Percentiles rank a stretch among this genome's conserved stretches.
phyloP scores from a whole-genome alignment of 2,888 invertebrate species.

The Acleris emargana region DNA sequence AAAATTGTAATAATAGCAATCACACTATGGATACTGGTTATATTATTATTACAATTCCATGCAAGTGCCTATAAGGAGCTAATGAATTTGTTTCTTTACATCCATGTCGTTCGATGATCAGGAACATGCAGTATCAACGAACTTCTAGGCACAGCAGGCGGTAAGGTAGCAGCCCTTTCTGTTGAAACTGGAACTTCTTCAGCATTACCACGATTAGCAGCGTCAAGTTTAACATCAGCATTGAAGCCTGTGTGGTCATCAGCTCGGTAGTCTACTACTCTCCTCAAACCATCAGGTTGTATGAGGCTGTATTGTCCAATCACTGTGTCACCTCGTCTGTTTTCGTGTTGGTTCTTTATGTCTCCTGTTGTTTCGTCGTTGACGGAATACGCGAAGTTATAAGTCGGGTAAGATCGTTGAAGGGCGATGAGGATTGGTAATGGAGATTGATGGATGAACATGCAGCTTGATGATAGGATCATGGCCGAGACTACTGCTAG shows the following conservation, averaged over 20 bases:
- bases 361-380: conserved; percentile 82
- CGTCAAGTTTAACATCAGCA: conserved; percentile 77
- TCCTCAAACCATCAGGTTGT: conserved; percentile 81
- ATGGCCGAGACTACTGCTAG: conserved; percentile 53
- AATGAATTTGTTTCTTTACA: conserved; percentile 1
- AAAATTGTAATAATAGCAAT: too few species aligned
- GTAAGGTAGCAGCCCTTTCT: background rate
- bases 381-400: conserved; percentile 82
- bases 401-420: conserved; percentile 57
- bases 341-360: conserved; percentile 80
- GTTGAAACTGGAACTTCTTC: conserved; percentile 5
- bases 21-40: too few species aligned
- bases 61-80: background rate
- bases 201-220: background rate
- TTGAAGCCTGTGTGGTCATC: conserved; percentile 80
- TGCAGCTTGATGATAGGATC: conserved; percentile 63
- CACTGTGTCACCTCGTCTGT: conserved; percentile 76
- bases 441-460: conserved; percentile 60
- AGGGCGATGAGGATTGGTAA: conserved; percentile 42
- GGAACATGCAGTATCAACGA: conserved; percentile 21
- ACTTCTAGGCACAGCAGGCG: conserved; percentile 16
- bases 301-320: conserved; percentile 80
- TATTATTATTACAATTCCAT: background rate
- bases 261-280: conserved; percentile 82
- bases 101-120: conserved; percentile 6